A percentile compares a stretch with the other conserved stretches of the same genome.
Evolutionary conservation across 2,797 vertebrate genomes (phyloP).

Genomic region (Sebastes kiyomatsui): DNA sequence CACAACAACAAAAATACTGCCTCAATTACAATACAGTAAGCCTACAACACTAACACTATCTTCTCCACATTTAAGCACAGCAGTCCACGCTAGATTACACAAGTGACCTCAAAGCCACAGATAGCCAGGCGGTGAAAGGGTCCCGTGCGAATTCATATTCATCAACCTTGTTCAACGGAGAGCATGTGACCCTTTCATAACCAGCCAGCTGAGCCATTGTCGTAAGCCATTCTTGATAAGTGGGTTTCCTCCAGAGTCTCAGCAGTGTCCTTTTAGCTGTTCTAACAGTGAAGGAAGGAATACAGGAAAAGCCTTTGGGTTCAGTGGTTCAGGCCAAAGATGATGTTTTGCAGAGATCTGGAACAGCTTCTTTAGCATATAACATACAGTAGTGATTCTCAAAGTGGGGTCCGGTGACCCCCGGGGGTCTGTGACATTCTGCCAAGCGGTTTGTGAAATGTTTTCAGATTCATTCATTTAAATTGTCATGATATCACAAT

Average conservation of each 20-base stretch:
- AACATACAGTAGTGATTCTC: not conserved
- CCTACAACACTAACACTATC: not conserved
- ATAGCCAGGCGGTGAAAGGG: not conserved
- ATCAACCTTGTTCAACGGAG: not conserved
- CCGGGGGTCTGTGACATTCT: not conserved
- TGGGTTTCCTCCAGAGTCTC: not conserved
- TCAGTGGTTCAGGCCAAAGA: not conserved
- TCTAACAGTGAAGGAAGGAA: not conserved
- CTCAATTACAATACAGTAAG: too few relatives aligned
- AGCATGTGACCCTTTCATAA: not conserved
- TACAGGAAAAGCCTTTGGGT: not conserved
- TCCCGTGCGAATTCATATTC: not conserved
- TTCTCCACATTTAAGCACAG: not conserved
- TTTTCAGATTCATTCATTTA: too few relatives aligned
- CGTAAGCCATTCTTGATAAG: not conserved
- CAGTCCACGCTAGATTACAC: not conserved
- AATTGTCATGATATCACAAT: fast-evolving
- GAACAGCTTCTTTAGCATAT: not conserved
- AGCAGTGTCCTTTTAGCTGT: not conserved
- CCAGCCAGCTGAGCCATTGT: not conserved
- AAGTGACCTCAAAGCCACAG: not conserved
- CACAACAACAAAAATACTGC: too few relatives aligned
- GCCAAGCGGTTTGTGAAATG: fast-evolving
- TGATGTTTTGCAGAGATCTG: not conserved
- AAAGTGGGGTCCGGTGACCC: not conserved